A percentile compares a stretch with the other conserved stretches of the same genome.
These are phyloP conservation scores for Psephotus haematonotus DNA, from an alignment of 2,113 vertebrate genomes.

Conservation along the genomic window DNA sequence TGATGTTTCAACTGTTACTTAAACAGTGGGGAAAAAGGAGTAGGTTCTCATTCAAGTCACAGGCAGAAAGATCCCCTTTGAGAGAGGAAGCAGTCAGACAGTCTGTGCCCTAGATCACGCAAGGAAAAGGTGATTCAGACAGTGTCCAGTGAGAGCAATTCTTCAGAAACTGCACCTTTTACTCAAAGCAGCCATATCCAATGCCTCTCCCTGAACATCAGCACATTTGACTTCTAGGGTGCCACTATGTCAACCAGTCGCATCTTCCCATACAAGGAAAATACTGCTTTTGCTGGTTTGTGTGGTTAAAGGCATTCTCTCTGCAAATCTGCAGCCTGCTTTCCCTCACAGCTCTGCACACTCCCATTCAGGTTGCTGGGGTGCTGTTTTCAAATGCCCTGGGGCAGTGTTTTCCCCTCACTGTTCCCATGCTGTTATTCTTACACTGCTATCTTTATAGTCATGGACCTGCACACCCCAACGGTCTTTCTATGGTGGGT, in stretches of 20 bases:
- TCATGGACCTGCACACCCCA: background rate
- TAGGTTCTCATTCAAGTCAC: background rate
- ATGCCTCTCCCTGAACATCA: background rate
- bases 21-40: background rate
- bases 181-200: background rate
- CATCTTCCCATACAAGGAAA: background rate
- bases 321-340: background rate
- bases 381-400: background rate
- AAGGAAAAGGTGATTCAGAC: background rate
- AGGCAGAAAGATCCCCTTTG: background rate
- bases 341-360: background rate
- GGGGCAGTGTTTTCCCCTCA: background rate
- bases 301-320: background rate
- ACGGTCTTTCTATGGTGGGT: background rate
- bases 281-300: background rate
- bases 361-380: background rate
- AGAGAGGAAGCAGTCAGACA: background rate
- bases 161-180: background rate
- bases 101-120: background rate
- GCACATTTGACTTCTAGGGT: background rate
- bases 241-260: background rate
- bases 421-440: background rate
- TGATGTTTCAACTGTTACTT: background rate
- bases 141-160: accelerated
- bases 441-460: background rate